Evolutionary conservation across 2,888 invertebrate species (phyloP), one percentile per base, ranked within the genome.

Genomic region (Rhingia rostrata): DNA sequence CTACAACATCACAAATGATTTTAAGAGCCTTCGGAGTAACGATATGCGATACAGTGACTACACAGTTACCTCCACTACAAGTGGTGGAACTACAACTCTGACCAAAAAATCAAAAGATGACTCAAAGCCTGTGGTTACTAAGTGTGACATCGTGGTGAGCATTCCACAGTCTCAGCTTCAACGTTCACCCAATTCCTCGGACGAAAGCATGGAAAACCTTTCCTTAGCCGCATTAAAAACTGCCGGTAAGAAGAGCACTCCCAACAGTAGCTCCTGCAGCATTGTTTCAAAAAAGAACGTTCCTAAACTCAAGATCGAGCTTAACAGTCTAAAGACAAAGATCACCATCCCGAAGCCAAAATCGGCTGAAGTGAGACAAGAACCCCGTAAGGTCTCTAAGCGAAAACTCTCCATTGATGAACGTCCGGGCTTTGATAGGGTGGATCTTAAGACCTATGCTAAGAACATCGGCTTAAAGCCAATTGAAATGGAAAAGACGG

Each of bases 21-120:
- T 91, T 77, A 92, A 92, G 87, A 91, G 91, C 54, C 86, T 92
- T 53, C 90, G 92, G 5, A 92, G 92, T 82, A 91, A 92, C 73
- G 91, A 91, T 74, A 88, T 91, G 85, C 89, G 91, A 0, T 91
- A 89, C 69, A 89, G 90, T 54, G 89, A 90, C 63, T 90, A 89
- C 61, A 85, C 89, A 0, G 88, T 88, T 3, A 86, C 87, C 12
- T 84, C 88, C 9, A 83, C 88, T 4, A 87, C 87, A 2, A 67
- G 79, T 14, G 78, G 74, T 9, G 53, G 70, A 9, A 75, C 41
- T 9, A 41, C 82, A 35, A 61, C 69, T 6, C 7, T 86, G 10
- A 37, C 82, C 6, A 79, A 86, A 14, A 73, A 75, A 41, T 14
- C 77, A n/a, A 86, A 84, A 5, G 79, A 84, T 4, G 86, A 87